phyloP scores from a whole-genome alignment of 1,140 invertebrate species.

The Nomia melanderi region DNA sequence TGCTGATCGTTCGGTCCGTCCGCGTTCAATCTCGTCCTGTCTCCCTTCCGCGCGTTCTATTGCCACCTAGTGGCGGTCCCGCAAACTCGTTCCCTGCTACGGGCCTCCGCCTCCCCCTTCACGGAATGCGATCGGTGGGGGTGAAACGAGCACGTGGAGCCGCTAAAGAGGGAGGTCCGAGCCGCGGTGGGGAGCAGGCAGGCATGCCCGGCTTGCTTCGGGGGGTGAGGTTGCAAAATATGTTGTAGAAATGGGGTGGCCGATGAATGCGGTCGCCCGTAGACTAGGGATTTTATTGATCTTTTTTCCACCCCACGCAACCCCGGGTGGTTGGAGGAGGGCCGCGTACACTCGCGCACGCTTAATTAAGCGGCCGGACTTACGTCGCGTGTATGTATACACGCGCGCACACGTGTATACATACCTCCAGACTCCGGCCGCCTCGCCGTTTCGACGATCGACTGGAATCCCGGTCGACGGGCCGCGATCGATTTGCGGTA shows the following conservation, averaged over 20 bases:
- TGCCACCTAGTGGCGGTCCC: constrained; percentile 66
- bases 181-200: constrained; percentile 29
- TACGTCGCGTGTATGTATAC: constrained; percentile 32
- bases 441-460: constrained; percentile 21
- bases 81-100: constrained; percentile 53
- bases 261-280: constrained; percentile 76
- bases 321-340: background rate
- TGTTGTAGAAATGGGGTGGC: constrained; percentile 77
- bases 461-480: constrained; percentile 17
- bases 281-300: constrained; percentile 79
- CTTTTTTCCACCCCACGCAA: constrained; percentile 70
- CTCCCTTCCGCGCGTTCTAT: constrained; percentile 53
- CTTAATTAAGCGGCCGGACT: constrained; percentile 65
- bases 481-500: constrained; percentile 35
- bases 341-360: constrained; percentile 49
- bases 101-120: constrained; percentile 35
- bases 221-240: constrained; percentile 75
- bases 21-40: constrained; percentile 25
- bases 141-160: constrained; percentile 58
- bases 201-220: constrained; percentile 27
- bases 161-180: constrained; percentile 35
- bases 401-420: background rate
- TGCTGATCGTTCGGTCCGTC: background rate
- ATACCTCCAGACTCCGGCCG: too few relatives aligned
- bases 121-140: constrained; percentile 19